phyloP scores from a whole-genome alignment of 2,888 invertebrate species.

The Drosophila robusta region DNA sequence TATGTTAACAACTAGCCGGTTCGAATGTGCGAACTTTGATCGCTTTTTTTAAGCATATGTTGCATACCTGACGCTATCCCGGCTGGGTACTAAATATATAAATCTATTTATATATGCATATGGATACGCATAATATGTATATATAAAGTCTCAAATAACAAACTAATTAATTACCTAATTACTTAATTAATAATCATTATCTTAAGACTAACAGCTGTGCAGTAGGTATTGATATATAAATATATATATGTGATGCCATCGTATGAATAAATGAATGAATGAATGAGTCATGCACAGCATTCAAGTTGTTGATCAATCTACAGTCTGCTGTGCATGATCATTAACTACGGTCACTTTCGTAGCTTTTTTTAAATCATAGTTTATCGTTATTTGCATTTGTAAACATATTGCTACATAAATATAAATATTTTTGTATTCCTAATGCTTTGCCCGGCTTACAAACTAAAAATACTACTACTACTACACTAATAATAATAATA shows the following conservation, averaged over 20 bases:
- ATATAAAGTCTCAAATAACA: conserved; percentile 1
- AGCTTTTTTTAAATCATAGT: conserved; percentile 30
- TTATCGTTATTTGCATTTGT: conserved; percentile 40
- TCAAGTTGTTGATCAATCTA: conserved; percentile 9
- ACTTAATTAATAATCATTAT: conserved; percentile 15
- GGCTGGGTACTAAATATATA: background rate
- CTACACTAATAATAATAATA: conserved; percentile 13
- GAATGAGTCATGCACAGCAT: conserved; percentile 47
- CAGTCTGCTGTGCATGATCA: conserved; percentile 46
- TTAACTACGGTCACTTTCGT: conserved; percentile 52
- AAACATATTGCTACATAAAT: conserved; percentile 56
- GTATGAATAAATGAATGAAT: conserved; percentile 23
- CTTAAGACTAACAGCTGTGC: conserved; percentile 23
- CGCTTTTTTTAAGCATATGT: no score
- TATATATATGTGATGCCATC: conserved; percentile 7
- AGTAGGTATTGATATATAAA: conserved; percentile 19
- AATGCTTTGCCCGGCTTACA: conserved; percentile 85
- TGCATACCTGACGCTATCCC: conserved; percentile 5
- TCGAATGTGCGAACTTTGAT: conserved; percentile 9
- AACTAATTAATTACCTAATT: conserved; percentile 4
- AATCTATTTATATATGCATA: background rate
- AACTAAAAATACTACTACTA: conserved; percentile 43
- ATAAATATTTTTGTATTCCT: conserved; percentile 65
- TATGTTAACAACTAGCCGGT: conserved; percentile 9
- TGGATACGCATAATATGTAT: no score